These are phyloP conservation scores for Leptinotarsa texana DNA, from an alignment of 1,140 invertebrate species.

Conservation along the genomic window DNA sequence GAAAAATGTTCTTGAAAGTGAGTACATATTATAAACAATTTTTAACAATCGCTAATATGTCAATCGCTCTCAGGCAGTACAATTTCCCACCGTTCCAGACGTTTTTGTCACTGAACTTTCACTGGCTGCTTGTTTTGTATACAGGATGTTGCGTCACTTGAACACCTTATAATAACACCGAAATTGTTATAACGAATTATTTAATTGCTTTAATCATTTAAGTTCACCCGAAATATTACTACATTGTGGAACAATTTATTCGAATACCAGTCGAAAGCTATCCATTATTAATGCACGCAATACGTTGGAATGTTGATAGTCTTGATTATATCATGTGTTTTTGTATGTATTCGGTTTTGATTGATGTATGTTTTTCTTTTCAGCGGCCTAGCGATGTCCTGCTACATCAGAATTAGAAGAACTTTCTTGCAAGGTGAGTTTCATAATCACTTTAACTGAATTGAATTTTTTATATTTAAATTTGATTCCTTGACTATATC, in stretches of 20 bases:
- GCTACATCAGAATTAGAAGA: constrained; percentile 49
- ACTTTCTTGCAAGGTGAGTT: constrained; percentile 45
- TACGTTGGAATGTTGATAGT: neutral
- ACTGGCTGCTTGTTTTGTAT: neutral
- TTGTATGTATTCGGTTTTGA: constrained; percentile 9
- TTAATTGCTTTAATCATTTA: neutral
- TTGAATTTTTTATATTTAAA: too few species aligned
- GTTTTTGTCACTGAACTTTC: neutral
- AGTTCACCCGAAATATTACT: constrained; percentile 2
- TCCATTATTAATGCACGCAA: neutral
- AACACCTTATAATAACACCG: neutral
- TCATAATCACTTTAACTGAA: neutral
- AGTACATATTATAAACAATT: too few species aligned
- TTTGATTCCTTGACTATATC: too few species aligned
- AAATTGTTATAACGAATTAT: neutral
- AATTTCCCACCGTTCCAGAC: neutral
- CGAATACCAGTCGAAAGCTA: neutral
- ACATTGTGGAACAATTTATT: constrained; percentile 1
- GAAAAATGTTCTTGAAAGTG: too few species aligned
- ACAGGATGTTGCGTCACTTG: neutral
- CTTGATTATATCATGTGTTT: neutral
- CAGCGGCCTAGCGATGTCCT: constrained; percentile 50
- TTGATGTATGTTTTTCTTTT: constrained; percentile 37
- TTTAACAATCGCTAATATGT: too few species aligned
- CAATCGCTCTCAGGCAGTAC: neutral